phyloP scores from a whole-genome alignment of 2,113 vertebrate genomes.

The Callithrix jacchus region DNA sequence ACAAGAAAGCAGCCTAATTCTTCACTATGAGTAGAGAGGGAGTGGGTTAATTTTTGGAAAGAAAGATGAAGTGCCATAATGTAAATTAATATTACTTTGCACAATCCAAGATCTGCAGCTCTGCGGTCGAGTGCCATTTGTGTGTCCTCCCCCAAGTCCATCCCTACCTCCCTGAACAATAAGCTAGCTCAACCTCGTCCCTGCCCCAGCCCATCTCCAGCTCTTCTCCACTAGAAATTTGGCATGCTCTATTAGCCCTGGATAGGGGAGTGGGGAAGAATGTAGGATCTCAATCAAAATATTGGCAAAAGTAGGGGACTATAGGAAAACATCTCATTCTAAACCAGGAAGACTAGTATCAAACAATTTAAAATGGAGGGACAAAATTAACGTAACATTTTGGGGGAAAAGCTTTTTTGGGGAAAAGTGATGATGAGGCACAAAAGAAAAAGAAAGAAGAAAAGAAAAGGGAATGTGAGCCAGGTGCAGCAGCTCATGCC shows the following conservation, averaged over 20 bases:
- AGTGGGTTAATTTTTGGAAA: neutral
- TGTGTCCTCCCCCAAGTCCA: too few species aligned
- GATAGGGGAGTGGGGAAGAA: neutral
- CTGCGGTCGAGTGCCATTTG: accelerated
- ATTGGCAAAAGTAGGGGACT: neutral
- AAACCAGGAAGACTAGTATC: neutral
- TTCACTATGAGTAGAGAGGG: neutral
- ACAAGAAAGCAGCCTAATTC: neutral
- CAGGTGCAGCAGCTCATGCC: too few species aligned
- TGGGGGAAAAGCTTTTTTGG: neutral
- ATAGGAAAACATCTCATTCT: neutral
- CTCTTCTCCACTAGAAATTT: neutral
- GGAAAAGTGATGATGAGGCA: neutral
- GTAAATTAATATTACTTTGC: neutral
- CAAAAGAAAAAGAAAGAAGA: neutral
- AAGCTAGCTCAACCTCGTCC: neutral
- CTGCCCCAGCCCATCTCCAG: neutral
- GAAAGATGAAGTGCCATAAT: neutral
- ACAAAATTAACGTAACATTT: neutral
- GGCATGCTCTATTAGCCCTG: neutral
- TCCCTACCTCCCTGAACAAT: neutral
- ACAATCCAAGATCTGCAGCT: neutral
- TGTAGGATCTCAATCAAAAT: neutral
- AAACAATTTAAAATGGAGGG: neutral
- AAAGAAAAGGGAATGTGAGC: neutral